Evolutionary conservation across 2,797 vertebrate genomes (phyloP), one percentile per base, ranked within the genome.

Genomic region (Helicolenus hilgendorfi): DNA sequence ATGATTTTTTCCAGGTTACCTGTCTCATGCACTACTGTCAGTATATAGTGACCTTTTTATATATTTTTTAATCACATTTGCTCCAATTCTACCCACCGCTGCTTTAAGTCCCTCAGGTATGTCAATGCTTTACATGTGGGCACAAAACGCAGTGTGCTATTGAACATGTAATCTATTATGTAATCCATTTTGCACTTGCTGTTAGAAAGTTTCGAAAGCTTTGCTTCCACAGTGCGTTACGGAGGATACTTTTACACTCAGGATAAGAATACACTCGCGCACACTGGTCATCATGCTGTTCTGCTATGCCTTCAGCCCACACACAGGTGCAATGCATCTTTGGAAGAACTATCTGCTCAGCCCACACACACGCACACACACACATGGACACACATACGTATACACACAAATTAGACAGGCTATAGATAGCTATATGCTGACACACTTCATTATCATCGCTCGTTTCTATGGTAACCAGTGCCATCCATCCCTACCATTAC

Each of bases 371-470:
- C 83, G 41, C 59, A 55, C 36, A 15, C n/a, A 29, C 65, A 27
- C 49, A 68, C 26, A 81, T 72, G 84, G 55, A 45, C 38, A 68
- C 68, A 64, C 24, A 71, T 53, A 75, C 41, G 67, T 24, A 71
- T 7, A 72, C 62, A 83, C 83, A 89, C 79, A 87, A 59, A 90
- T 87, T 85, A 93, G 83, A 91, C 64, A 4, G 70, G 70, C 94
- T 96, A 95, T 94, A 95, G 77, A 96, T 95, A 95, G 92, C 84
- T 88, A 91, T 95, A 94, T 89, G 82, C 88, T 90, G 90, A 87
- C 87, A 94, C 55, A 60, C 82, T 93, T 93, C 84, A 92, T 94
- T 95, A 93, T 92, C 82, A 56, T 91, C 72, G 78, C 80, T 72
- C 3, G 91, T 96, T 96, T 89, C 96, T 71, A 94, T 93, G 91